phyloP scores from a whole-genome alignment of 2,113 vertebrate species.

The Columba livia region DNA sequence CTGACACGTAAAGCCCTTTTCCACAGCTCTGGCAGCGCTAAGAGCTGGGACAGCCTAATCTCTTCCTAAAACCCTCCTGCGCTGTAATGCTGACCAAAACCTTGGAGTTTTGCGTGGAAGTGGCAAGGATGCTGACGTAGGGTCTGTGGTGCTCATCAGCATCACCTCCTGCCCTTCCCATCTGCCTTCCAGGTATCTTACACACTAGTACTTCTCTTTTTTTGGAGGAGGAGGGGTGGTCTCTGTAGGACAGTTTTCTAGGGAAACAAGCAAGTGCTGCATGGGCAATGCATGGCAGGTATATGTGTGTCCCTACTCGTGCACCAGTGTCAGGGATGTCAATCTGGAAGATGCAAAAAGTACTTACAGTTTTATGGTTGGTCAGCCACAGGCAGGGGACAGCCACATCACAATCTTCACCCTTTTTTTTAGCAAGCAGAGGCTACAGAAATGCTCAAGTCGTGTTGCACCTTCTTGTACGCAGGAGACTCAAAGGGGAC shows the following conservation, averaged over 20 bases:
- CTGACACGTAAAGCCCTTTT: neutral
- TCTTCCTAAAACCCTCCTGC: neutral
- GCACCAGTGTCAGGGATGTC: neutral
- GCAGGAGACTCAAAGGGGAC: fast-evolving
- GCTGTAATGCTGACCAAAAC: neutral
- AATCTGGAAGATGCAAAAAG: neutral
- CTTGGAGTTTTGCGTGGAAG: neutral
- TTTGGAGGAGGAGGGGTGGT: fast-evolving
- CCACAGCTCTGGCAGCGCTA: neutral
- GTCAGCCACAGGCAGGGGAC: neutral
- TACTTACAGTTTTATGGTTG: neutral
- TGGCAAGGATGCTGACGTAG: fast-evolving
- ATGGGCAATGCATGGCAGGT: fast-evolving
- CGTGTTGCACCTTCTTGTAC: fast-evolving
- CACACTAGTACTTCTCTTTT: fast-evolving
- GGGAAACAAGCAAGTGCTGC: neutral
- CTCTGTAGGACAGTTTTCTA: neutral
- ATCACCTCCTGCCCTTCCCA: neutral
- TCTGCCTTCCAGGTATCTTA: neutral
- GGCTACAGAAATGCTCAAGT: neutral
- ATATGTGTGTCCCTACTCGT: fast-evolving
- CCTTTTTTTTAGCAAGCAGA: neutral
- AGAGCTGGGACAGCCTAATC: conserved; percentile 22
- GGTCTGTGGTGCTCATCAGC: neutral
- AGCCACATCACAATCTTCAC: fast-evolving